These are phyloP conservation scores for Micoletzkya japonica DNA, from an alignment of 2,888 invertebrate genomes.

Conservation along the genomic window DNA sequence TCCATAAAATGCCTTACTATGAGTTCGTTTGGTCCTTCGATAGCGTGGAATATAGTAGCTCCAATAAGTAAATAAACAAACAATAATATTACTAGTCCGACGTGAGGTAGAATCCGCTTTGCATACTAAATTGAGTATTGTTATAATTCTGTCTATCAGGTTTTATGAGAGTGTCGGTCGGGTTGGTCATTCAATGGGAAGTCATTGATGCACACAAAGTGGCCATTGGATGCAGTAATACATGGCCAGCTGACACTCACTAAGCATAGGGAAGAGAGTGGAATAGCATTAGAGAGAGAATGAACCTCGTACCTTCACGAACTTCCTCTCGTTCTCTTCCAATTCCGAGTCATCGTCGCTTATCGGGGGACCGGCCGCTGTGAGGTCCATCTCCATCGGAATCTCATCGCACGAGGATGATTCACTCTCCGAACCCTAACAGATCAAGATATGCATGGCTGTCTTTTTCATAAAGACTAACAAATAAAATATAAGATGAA, in stretches of 20 bases:
- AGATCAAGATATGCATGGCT: background rate
- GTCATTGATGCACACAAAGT: too few relatives aligned
- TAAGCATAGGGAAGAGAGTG: background rate
- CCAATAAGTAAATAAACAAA: slow-evolving; percentile 59
- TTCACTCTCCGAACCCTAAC: slow-evolving; percentile 45
- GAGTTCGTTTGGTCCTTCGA: slow-evolving; percentile 59
- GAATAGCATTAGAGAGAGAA: background rate
- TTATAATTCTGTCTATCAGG: too few relatives aligned
- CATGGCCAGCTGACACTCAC: too few relatives aligned
- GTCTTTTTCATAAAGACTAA: too few relatives aligned
- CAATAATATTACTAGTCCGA: slow-evolving; percentile 61
- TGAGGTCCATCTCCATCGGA: slow-evolving; percentile 58
- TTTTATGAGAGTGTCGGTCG: too few relatives aligned
- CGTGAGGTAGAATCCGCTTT: slow-evolving; percentile 61
- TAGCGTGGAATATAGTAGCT: slow-evolving; percentile 59
- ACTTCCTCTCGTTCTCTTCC: slow-evolving; percentile 41
- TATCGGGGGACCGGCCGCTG: slow-evolving; percentile 50
- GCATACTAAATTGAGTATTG: slow-evolving; percentile 48
- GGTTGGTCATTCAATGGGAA: too few relatives aligned
- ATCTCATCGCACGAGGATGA: slow-evolving; percentile 50
- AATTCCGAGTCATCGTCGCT: slow-evolving; percentile 52
- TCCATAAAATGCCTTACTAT: slow-evolving; percentile 39
- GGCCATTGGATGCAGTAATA: too few relatives aligned
- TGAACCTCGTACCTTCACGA: slow-evolving; percentile 35
- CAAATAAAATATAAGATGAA: too few relatives aligned